A percentile compares a stretch with the other conserved stretches of the same genome.
Evolutionary conservation across 1,140 invertebrate species (phyloP).

Genomic region (Bombus waltoni): DNA sequence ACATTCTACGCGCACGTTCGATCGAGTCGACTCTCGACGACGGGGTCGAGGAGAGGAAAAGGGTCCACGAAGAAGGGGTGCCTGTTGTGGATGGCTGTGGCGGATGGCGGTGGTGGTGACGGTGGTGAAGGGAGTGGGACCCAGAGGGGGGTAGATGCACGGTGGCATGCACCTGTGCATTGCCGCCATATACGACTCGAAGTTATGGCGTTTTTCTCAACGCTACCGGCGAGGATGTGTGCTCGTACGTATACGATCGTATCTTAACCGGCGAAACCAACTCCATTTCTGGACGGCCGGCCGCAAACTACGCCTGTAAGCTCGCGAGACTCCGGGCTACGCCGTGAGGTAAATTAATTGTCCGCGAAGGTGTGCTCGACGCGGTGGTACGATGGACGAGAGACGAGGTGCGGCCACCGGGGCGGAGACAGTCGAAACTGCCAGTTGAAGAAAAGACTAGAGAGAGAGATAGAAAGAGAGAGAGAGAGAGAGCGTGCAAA

Average conservation of each 20-base stretch:
- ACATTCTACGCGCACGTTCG: constrained; percentile 72
- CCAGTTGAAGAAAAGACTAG: neutral
- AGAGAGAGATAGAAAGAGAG: neutral
- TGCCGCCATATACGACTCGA: constrained; percentile 78
- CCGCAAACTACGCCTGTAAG: constrained; percentile 57
- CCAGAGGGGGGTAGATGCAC: constrained; percentile 61
- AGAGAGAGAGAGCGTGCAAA: neutral
- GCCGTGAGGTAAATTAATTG: constrained; percentile 76
- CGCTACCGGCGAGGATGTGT: constrained; percentile 55
- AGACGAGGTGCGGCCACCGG: neutral
- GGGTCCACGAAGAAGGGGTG: constrained; percentile 47
- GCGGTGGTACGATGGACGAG: constrained; percentile 37
- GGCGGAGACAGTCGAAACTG: constrained; percentile 14
- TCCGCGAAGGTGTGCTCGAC: constrained; percentile 60
- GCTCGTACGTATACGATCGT: constrained; percentile 72
- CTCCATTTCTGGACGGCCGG: constrained; percentile 78
- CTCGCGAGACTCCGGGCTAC: constrained; percentile 51
- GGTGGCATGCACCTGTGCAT: constrained; percentile 79
- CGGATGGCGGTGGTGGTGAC: constrained; percentile 17
- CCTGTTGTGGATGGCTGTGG: neutral
- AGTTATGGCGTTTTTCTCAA: constrained; percentile 81
- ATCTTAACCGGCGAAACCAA: constrained; percentile 78
- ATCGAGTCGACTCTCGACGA: constrained; percentile 54
- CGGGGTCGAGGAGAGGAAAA: constrained; percentile 55
- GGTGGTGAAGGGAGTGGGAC: constrained; percentile 36